Evolutionary conservation across 1,140 invertebrate genomes (phyloP), one percentile per base, ranked within the genome.

Genomic region (Dreissena rostriformis): DNA sequence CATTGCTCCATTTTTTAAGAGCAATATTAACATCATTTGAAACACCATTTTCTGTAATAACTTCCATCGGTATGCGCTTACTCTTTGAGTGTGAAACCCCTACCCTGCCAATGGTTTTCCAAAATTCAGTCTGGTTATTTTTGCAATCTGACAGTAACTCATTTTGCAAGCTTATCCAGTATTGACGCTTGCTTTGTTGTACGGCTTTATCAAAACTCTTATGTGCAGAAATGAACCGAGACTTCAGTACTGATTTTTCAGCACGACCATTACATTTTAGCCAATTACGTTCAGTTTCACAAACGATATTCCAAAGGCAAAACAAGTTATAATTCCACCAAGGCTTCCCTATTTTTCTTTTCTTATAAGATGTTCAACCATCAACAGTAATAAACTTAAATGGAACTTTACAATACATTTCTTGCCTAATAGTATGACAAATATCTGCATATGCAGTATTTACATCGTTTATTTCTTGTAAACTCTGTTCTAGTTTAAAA

Each of bases 71-170:
- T 74, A 74, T 52, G 39, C 11, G 11, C 22, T 12, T 28, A 29
- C 39, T 70, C 52, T 52, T 74, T 7, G 39, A 19, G 19, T 19
- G 52, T 19, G n/a, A n/a, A 74, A 74, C 52, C 51, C 71, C 71
- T 52, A 74, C 28, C 52, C 71, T 74, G 22, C 71, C 71, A 22
- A 74, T 74, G 51, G 39, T 74, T 52, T 74, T 52, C 71, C 49
- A 74, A 22, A 74, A 74, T 22, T 74, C 49, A 15, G 51, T 15
- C 22, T 74, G 71, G 24, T 74, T 53, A 55, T 55, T 55, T 26
- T 74, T 12, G 22, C 39, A 53, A 11, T 74, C 39, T 39, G 71
- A 52, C 7, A 74, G 10, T n/a, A 74, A 28, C 22, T 74, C 66
- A 52, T 10, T 74, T 53, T 74, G 71, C n/a, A 53, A 53, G 22